phyloP scores from a whole-genome alignment of 1,140 invertebrate genomes.

The Chlorops oryzae region DNA sequence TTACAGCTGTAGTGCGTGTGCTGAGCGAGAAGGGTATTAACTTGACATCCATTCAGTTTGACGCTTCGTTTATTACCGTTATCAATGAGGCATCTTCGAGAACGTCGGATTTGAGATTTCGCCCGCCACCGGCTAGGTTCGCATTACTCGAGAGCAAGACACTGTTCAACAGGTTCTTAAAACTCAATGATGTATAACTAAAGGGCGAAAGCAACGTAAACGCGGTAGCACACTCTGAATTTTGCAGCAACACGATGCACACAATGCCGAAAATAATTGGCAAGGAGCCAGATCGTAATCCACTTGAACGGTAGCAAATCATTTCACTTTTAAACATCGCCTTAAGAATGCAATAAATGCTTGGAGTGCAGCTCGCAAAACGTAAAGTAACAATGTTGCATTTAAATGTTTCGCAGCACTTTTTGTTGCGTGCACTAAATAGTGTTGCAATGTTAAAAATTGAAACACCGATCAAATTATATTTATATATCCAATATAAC shows the following conservation, averaged over 20 bases:
- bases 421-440: too few relatives aligned
- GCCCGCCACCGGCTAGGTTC: constrained; percentile 37
- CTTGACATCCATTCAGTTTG: too few relatives aligned
- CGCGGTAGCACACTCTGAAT: constrained; percentile 27
- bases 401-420: too few relatives aligned
- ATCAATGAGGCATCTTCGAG: constrained; percentile 45
- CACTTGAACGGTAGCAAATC: constrained; percentile 6
- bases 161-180: constrained; percentile 43
- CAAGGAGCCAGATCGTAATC: constrained; percentile 12
- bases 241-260: constrained; percentile 5
- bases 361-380: too few relatives aligned
- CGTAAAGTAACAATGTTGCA: too few relatives aligned
- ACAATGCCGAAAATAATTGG: constrained; percentile 8
- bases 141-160: constrained; percentile 42
- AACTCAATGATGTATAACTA: constrained; percentile 41
- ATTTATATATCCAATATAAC: too few relatives aligned
- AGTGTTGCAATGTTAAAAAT: too few relatives aligned
- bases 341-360: too few relatives aligned
- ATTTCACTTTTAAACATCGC: constrained; percentile 10
- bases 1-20: too few relatives aligned
- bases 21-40: too few relatives aligned
- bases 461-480: too few relatives aligned
- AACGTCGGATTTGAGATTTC: constrained; percentile 43
- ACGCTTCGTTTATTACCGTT: too few relatives aligned
- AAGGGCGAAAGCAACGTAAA: constrained; percentile 44